Conservation (phyloP, 2,797 vertebrate genomes). For the Scleropages formosus region DNA sequence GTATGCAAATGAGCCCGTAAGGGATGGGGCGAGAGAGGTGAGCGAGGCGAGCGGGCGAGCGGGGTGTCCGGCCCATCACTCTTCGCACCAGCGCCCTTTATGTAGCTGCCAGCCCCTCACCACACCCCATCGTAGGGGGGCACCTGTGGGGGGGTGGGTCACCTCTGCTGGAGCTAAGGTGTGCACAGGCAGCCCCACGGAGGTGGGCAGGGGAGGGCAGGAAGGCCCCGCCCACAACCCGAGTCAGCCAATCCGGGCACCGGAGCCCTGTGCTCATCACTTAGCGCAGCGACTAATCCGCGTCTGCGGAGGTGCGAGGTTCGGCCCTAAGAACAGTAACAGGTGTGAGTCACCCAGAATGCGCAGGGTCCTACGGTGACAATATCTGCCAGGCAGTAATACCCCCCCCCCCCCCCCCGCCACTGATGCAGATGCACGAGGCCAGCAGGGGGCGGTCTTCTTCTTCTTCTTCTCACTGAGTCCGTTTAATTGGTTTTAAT, state of each 20-base stretch:
- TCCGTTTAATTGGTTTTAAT: not conserved
- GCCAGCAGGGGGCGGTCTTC: slow-evolving; percentile 30
- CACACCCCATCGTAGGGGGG: slow-evolving; percentile 43
- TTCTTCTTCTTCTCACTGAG: slow-evolving; percentile 15
- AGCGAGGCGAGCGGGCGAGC: slow-evolving; percentile 42
- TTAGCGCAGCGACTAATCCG: not conserved
- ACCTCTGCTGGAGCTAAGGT: slow-evolving; percentile 41
- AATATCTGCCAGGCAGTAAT: not conserved
- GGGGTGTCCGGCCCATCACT: slow-evolving; percentile 55
- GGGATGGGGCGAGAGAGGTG: slow-evolving; percentile 48
- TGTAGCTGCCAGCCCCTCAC: slow-evolving; percentile 47
- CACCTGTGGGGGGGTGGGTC: slow-evolving; percentile 42
- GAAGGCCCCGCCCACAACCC: not conserved
- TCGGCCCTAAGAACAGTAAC: not conserved
- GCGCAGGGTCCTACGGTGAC: not conserved
- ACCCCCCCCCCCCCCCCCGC: not conserved
- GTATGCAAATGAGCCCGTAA: slow-evolving; percentile 68
- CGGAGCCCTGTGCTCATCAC: not conserved
- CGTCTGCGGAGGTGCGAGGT: not conserved
- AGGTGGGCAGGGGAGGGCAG: too few species aligned
- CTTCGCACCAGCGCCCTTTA: slow-evolving; percentile 59
- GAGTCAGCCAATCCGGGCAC: not conserved
- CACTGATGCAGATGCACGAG: not conserved
- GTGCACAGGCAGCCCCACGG: not conserved
- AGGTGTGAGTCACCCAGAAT: not conserved